A percentile compares a stretch with the other conserved stretches of the same genome.
Conservation (phyloP, 2,113 vertebrate species). For the Takifugu flavidus region DNA sequence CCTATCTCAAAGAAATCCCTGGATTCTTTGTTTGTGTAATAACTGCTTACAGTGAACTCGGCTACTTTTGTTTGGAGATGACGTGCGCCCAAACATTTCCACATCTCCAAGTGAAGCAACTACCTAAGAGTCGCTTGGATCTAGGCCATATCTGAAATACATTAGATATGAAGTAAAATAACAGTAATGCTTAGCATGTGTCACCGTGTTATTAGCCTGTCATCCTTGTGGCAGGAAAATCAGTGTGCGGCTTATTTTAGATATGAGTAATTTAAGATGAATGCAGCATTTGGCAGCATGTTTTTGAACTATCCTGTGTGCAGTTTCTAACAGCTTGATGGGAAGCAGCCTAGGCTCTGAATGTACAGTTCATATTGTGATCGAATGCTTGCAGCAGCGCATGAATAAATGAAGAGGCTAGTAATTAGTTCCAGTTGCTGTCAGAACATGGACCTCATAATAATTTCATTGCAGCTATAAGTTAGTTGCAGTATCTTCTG, state of each 20-base stretch:
- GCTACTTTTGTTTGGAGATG: too few species aligned
- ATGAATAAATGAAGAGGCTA: slow-evolving; percentile 26
- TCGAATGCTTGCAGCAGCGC: slow-evolving; percentile 52
- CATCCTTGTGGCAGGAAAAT: not conserved
- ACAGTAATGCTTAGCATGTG: not conserved
- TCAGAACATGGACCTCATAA: slow-evolving; percentile 36
- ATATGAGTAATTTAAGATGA: slow-evolving; percentile 1
- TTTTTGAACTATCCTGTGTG: slow-evolving; percentile 13
- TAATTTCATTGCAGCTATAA: slow-evolving; percentile 43
- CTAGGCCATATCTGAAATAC: not conserved
- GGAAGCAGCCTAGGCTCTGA: slow-evolving; percentile 15
- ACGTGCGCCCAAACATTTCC: too few species aligned
- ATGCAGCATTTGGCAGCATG: not conserved
- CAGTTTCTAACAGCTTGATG: slow-evolving; percentile 1
- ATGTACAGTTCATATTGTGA: slow-evolving; percentile 37
- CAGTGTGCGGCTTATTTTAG: not conserved
- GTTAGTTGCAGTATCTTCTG: slow-evolving; percentile 42
- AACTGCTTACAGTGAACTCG: too few species aligned
- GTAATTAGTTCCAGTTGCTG: slow-evolving; percentile 66
- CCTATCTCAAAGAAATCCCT: not conserved
- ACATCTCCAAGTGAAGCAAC: too few species aligned
- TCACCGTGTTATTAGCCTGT: not conserved
- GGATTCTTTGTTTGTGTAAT: not conserved
- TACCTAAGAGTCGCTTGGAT: too few species aligned
- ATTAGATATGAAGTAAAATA: slow-evolving; percentile 1